These are phyloP conservation scores for Drepanosiphum platanoidis DNA, from an alignment of 2,888 invertebrate genomes.

Conservation along the genomic window DNA sequence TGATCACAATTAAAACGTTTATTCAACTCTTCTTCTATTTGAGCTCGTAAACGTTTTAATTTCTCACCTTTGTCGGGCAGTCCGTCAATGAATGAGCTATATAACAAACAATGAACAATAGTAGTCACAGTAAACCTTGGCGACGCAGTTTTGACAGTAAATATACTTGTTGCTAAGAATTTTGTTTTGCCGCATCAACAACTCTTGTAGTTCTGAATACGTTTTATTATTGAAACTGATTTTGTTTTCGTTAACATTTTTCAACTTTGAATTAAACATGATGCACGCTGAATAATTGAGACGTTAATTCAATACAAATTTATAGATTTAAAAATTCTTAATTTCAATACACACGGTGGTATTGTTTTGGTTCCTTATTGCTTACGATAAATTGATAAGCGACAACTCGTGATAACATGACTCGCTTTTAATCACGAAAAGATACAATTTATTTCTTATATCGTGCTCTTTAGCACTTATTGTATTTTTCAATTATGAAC, in stretches of 20 bases:
- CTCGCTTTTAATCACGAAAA: too few species aligned
- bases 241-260: constrained; percentile 14
- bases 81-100: constrained; percentile 70
- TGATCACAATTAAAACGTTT: constrained; percentile 70
- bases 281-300: not conserved
- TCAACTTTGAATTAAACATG: constrained; percentile 1
- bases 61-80: constrained; percentile 73
- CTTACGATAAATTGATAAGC: too few species aligned
- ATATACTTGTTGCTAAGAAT: constrained; percentile 69
- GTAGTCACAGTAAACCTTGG: not conserved
- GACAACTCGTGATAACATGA: too few species aligned
- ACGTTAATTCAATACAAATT: too few species aligned
- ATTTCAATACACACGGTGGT: too few species aligned
- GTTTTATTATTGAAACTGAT: constrained; percentile 64
- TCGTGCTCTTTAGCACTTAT: too few species aligned
- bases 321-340: too few species aligned
- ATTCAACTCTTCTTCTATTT: constrained; percentile 69
- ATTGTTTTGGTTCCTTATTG: too few species aligned
- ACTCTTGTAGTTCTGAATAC: constrained; percentile 63
- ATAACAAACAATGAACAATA: constrained; percentile 60
- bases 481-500: too few species aligned
- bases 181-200: constrained; percentile 72
- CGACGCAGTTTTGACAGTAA: not conserved
- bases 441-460: too few species aligned
- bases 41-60: constrained; percentile 69